Conservation (phyloP, 2,113 vertebrate species). For the Recurvirostra avosetta region DNA sequence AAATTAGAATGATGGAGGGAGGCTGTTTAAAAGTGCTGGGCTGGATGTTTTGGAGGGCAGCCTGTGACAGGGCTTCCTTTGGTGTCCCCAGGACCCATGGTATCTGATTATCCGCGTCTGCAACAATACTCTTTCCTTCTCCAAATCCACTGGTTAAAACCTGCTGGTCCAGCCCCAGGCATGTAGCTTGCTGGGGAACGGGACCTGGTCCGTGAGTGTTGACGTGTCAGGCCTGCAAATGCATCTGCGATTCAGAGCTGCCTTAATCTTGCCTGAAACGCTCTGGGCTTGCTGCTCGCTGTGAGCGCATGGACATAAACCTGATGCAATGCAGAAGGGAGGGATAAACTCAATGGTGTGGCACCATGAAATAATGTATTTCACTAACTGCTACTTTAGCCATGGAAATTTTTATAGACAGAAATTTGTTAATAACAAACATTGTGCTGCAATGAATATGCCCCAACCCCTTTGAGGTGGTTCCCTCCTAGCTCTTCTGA, state of each 20-base stretch:
- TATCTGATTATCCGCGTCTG: not conserved
- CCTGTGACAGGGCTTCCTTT: not conserved
- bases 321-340: not conserved
- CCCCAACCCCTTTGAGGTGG: not conserved
- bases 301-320: accelerated
- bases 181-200: not conserved
- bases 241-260: not conserved
- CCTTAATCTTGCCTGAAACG: not conserved
- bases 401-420: not conserved
- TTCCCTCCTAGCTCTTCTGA: accelerated
- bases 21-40: not conserved
- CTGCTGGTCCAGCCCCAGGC: not conserved
- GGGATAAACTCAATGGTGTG: not conserved
- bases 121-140: not conserved
- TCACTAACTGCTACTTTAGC: not conserved
- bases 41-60: not conserved
- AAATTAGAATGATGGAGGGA: not conserved
- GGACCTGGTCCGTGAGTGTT: not conserved
- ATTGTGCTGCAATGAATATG: accelerated
- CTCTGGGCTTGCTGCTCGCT: not conserved
- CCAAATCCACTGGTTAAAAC: not conserved
- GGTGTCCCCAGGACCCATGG: not conserved
- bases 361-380: not conserved
- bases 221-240: not conserved
- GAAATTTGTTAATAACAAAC: not conserved